phyloP scores from a whole-genome alignment of 23 tunicate genomes.

The Clavelina lepadiformis region DNA sequence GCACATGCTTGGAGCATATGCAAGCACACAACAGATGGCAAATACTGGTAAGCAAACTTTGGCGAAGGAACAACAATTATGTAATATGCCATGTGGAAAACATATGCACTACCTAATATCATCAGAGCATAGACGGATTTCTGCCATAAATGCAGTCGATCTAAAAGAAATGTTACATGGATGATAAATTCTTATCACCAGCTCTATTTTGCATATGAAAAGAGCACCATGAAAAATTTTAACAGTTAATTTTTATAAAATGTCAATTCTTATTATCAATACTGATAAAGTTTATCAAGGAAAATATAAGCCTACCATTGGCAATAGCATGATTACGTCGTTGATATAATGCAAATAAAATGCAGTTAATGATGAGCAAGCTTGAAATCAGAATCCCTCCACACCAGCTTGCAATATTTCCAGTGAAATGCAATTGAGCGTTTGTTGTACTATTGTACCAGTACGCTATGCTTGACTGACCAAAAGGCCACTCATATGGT shows the following conservation, averaged over 20 bases:
- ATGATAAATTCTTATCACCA: no score
- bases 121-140: no score
- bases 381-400: conserved; percentile 1
- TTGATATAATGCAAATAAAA: neutral
- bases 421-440: conserved; percentile 9
- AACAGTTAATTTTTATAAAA: no score
- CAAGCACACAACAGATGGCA: conserved; percentile 4
- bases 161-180: no score
- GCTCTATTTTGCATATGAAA: no score
- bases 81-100: conserved; percentile 1
- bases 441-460: conserved; percentile 1
- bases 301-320: no score
- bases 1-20: conserved; percentile 21
- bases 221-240: no score
- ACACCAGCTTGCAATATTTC: conserved; percentile 7
- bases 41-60: conserved; percentile 7
- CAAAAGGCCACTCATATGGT: conserved; percentile 14
- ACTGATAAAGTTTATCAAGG: no score
- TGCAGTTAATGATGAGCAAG: neutral
- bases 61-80: neutral
- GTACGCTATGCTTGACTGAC: conserved; percentile 1
- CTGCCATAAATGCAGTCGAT: no score
- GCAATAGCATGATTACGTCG: no score
- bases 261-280: no score
- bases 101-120: neutral